Conservation (phyloP, 2,113 vertebrate genomes). For the Zosterops japonicus region DNA sequence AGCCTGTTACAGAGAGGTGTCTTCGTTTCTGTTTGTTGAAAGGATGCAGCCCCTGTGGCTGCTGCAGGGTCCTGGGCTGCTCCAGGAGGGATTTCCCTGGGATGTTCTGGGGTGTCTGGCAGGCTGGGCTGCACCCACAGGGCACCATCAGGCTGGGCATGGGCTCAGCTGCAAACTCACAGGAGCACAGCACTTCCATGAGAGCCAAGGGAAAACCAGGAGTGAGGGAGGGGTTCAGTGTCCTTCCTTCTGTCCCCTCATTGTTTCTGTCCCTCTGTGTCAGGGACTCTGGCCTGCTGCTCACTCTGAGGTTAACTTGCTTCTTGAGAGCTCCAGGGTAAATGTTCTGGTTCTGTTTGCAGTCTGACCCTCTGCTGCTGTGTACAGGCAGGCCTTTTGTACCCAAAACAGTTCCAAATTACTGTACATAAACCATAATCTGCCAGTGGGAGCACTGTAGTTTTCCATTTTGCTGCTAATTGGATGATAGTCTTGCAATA, state of each 20-base stretch:
- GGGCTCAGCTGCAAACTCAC: neutral
- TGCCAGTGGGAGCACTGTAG: neutral
- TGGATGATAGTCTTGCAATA: conserved; percentile 21
- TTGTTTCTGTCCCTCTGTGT: neutral
- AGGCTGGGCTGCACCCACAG: no score
- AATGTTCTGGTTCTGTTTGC: neutral
- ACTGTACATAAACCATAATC: conserved; percentile 45
- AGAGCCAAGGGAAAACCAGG: neutral
- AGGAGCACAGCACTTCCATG: neutral
- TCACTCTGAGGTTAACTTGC: neutral
- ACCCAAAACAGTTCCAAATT: conserved; percentile 46
- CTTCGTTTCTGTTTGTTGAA: rapidly evolving
- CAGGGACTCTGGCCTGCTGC: neutral
- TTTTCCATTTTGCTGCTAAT: conserved; percentile 63
- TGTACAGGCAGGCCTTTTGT: neutral
- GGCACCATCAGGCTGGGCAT: neutral
- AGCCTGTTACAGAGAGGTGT: rapidly evolving
- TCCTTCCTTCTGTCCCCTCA: neutral
- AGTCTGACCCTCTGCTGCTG: neutral
- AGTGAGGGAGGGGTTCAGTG: neutral
- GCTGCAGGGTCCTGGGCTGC: rapidly evolving
- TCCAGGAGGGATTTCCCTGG: neutral
- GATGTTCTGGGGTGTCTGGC: neutral
- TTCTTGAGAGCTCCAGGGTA: neutral
- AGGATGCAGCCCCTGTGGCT: neutral